phyloP scores from a whole-genome alignment of 1,140 invertebrate species.

The Pissodes strobi region DNA sequence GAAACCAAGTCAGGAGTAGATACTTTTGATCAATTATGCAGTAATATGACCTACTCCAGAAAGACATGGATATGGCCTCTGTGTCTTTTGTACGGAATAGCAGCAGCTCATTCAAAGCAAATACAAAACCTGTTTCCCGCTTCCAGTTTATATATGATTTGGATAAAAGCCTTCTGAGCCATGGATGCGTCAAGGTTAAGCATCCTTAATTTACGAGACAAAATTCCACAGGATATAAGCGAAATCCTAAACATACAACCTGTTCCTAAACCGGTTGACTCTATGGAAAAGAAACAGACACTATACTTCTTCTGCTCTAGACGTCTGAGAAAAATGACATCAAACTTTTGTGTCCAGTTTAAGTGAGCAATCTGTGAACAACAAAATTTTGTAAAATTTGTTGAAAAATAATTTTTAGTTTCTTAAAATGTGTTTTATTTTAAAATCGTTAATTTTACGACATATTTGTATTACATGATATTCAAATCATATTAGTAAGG shows the following conservation, averaged over 20 bases:
- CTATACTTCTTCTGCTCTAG: slow-evolving; percentile 15
- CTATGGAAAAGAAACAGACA: slow-evolving; percentile 7
- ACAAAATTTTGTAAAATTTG: slow-evolving; percentile 6
- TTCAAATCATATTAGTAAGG: slow-evolving; percentile 18
- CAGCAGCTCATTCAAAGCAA: no score
- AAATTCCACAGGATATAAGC: slow-evolving; percentile 10
- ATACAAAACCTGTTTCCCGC: no score
- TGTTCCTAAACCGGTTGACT: no score
- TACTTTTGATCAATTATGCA: no score
- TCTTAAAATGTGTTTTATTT: not conserved
- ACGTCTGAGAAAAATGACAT: no score
- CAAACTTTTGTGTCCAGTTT: slow-evolving; percentile 12
- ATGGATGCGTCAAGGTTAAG: no score
- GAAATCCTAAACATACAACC: no score
- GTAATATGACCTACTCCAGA: no score
- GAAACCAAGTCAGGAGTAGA: no score
- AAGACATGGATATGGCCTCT: no score
- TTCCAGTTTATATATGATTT: no score
- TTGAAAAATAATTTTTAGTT: slow-evolving; percentile 13
- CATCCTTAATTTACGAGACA: slow-evolving; percentile 12
- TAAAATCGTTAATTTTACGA: slow-evolving; percentile 16
- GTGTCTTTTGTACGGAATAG: slow-evolving; percentile 34
- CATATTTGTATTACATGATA: slow-evolving; percentile 13
- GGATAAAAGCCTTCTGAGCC: no score
- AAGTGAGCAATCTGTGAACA: slow-evolving; percentile 12